Base-by-base conservation (phyloP, 1,140 invertebrate genomes). In the Aphis craccivora region DNA sequence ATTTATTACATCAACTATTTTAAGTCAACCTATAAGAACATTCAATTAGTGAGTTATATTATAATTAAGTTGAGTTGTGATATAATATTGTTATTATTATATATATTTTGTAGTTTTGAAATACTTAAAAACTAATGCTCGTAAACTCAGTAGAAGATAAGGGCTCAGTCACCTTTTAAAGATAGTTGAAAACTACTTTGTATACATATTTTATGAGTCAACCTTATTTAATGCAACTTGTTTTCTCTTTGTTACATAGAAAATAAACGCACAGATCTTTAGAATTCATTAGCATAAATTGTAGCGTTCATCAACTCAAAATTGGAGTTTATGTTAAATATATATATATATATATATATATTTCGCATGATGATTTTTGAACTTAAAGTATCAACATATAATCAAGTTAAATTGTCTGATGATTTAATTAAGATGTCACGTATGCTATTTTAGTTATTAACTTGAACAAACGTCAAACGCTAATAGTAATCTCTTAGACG, bases 201-300 rank as follows among this genome's bases (percentile, higher is more conserved):
- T 87, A 87, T 48, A 87, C 18, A 87, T 87, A 87, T 87, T 87
- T 87, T 87, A 87, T n/a, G 45, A 87, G 84, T 86, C 84, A 86
- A 86, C 40, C 43, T 86, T n/a, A n/a, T 45, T 45, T 86, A 30
- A 86, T 40, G 23, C 6, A 45, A 45, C 14, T 86, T 86, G 43
- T 86, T 30, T 86, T 45, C 11, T 18, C 25, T 45, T 86, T 86
- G 40, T 45, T 86, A 30, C 84, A 43, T 18, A n/a, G 23, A 45
- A 86, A 86, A 86, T 86, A 86, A 86, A 86, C 25, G 84, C 84
- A 86, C 11, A 45, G 14, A 30, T 86, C 84, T 86, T 45, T 45
- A 45, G 25, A 86, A 86, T 86, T 86, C 40, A 86, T 86, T 86
- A 86, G 11, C 43, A 45, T 86, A 40, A 37, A 51, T 51, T 51